Base-by-base conservation (phyloP, 2,888 invertebrate species). In the Trachelus iudaicus region DNA sequence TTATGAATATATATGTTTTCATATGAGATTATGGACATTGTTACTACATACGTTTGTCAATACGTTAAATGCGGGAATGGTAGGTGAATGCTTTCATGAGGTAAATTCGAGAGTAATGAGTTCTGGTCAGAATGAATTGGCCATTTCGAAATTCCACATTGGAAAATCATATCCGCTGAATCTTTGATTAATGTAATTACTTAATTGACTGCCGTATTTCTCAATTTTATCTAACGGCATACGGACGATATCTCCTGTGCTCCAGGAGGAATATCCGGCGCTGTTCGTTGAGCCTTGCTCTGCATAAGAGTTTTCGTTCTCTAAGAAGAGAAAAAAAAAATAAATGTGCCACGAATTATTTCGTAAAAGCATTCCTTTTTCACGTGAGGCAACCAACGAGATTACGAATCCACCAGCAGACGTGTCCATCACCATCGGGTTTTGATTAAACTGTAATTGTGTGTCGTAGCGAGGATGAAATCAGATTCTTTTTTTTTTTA, bases 171-270 rank as follows among this genome's bases (percentile, higher is more conserved):
- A 75, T 77, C 81, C 75, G 76, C 81, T 73, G 80, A 86, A 85
- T 81, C 80, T 85, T 81, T 84, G 82, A 83, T 82, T 84, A 75
- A 86, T 69, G 80, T 84, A 85, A 77, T 85, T 82, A 75, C 83
- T 83, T 79, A 85, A 83, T 77, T 83, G 83, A 83, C 79, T 84
- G 83, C 85, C 81, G 79, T 85, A 85, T 77, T 81, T 84, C 81
- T 83, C 83, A 56, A 85, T 83, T 76, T 75, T 78, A 69, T 73
- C 68, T 73, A 76, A 69, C 56, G 76, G 78, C 73, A 76, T 69
- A 76, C 75, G 73, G 73, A 78, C 76, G 40, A 78, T 31, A 76
- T 78, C 78, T 56, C 78, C 73, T 34, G 73, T 76, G 40, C 73
- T 83, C 81, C 81, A 79, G 78, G 82, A 81, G 69, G 81, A 77